Evolutionary conservation across 2,113 vertebrate species (phyloP).

Genomic region (Etheostoma spectabile): DNA sequence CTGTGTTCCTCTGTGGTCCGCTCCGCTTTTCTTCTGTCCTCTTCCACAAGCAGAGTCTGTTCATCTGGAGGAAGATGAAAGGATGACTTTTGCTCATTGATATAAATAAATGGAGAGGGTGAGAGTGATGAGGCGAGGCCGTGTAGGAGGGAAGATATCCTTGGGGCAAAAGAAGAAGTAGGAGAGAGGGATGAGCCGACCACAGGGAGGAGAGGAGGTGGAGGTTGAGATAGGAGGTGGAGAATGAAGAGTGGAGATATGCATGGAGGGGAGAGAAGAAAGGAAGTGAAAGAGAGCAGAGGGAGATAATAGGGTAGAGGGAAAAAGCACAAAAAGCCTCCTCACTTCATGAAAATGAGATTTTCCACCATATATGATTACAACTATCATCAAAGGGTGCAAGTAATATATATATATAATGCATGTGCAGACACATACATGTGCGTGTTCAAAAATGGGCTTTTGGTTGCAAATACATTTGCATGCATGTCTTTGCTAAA

Average conservation of each 20-base stretch:
- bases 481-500: slow-evolving; percentile 14
- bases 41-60: slow-evolving; percentile 75
- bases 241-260: slow-evolving; percentile 57
- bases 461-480: slow-evolving; percentile 9
- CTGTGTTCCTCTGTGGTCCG: slow-evolving; percentile 57
- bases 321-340: neutral
- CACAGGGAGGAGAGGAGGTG: slow-evolving; percentile 74
- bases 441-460: slow-evolving; percentile 18
- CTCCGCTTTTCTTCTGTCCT: slow-evolving; percentile 72
- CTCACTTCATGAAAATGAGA: slow-evolving; percentile 57
- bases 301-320: slow-evolving; percentile 22
- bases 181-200: slow-evolving; percentile 76
- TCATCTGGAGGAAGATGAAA: slow-evolving; percentile 85
- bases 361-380: slow-evolving; percentile 57
- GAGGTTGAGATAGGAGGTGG: slow-evolving; percentile 61
- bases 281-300: slow-evolving; percentile 19
- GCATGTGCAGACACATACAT: slow-evolving; percentile 1
- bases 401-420: slow-evolving; percentile 1
- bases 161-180: slow-evolving; percentile 77
- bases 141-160: slow-evolving; percentile 81
- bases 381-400: slow-evolving; percentile 39
- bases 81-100: slow-evolving; percentile 82
- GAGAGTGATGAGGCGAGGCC: slow-evolving; percentile 73
- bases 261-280: slow-evolving; percentile 39
- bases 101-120: slow-evolving; percentile 83